Evolutionary conservation across 2,888 invertebrate species (phyloP), one percentile per base, ranked within the genome.

Genomic region (Morpho deidamia): DNA sequence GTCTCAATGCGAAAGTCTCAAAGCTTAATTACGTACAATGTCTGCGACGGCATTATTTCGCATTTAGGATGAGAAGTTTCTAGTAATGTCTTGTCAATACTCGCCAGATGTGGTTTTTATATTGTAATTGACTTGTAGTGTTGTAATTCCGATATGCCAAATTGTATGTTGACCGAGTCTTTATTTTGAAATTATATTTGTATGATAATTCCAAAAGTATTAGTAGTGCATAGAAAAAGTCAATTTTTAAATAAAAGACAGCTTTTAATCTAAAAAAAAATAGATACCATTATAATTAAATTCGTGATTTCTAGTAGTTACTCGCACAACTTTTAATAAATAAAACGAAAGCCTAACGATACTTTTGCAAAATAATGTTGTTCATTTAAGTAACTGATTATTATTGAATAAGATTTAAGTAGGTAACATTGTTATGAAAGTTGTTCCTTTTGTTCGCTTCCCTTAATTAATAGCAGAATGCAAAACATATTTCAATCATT

Each of bases 71-170:
- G 53, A 47, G 40, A 53, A 46, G 41, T 53, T 23, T 38, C 50
- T 51, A 33, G 11, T 41, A 39, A 34, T 11, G 8, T 40, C 11
- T 39, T 10, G 12, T 34, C 8, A 8, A 34, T 39, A 33, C 40
- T 48, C 40, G 33, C 48, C 48, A 48, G 33, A 48, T 40, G n/a
- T 40, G 34, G 23, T 23, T 23, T 23, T 48, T 38, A 46, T 37
- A 32, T 34, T 45, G 23, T 23, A 47, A 50, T 47, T 49, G 23
- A 48, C 32, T 53, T n/a, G n/a, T n/a, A 59, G 57, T 59, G 51
- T 58, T 55, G 59, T 50, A 34, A 53, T 47, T 53, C 54, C 51
- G 50, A 42, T 35, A 59, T 61, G 59, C 61, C 59, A 61, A 59
- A 59, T 54, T 56, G 33, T 59, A 48, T 42, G 41, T 38, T 37